Base-by-base conservation (phyloP, 2,113 vertebrate genomes). In the Nicator chloris region DNA sequence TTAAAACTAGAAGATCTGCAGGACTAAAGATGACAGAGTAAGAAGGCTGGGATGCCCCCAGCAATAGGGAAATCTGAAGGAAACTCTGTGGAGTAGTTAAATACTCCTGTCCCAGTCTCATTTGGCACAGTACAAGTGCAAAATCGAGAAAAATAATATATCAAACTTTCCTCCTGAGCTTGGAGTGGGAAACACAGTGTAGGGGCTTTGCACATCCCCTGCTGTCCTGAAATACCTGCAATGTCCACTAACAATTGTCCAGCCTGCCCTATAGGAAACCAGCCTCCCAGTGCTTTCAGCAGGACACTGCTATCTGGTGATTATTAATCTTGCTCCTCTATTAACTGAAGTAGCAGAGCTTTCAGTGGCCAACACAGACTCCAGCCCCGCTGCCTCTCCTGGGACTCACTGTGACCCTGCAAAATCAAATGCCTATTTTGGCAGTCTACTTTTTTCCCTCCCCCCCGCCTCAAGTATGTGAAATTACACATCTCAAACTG, bases 401-500 rank as follows among this genome's bases (percentile, higher is more conserved):
- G 50, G 37, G 65, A 76, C 10, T 69, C 49, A 37, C 40, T 85
- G 45, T 39, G 37, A 89, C 47, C 47, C 65, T 79, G 35, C 37
- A 69, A 69, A 85, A 91, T 82, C 39, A 89, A 91, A 82, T 90
- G 50, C n/a, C n/a, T 72, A 4, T 49, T 91, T 85, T 76, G 57
- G 15, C 37, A 91, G 27, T 8, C 73, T 89, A 68, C 5, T 12
- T 69, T 18, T 72, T 78, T 44, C 16, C 35, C 16, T 20, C 13
- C 27, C 20, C 35, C 42, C 11, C 7, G n/a, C 23, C 35, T 64
- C 69, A 47, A 79, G 75, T 65, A 87, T 54, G 60, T 64, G 66
- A 92, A 94, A 95, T 90, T 92, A 82, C 69, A 90, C 51, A 78
- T 59, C 63, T 79, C 69, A 91, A 85, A 96, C 66, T 79, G 73